phyloP scores from a whole-genome alignment of 2,888 invertebrate genomes.

The Platerodrilus igneus region DNA sequence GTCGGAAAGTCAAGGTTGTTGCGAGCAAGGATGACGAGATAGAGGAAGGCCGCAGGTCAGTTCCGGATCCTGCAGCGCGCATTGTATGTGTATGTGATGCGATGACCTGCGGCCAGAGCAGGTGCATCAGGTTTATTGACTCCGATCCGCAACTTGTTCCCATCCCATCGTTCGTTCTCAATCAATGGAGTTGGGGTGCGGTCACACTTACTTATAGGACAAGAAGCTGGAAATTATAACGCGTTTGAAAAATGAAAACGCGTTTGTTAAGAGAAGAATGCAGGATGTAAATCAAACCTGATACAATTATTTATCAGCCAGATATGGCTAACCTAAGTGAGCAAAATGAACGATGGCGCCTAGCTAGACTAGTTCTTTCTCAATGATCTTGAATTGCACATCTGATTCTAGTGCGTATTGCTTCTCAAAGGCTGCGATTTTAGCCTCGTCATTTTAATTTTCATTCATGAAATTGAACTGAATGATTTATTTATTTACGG shows the following conservation, averaged over 20 bases:
- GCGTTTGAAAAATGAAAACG: slow-evolving; percentile 46
- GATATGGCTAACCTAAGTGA: slow-evolving; percentile 43
- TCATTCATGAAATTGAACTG: slow-evolving; percentile 30
- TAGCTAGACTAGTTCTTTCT: too few relatives aligned
- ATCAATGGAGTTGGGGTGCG: slow-evolving; percentile 36
- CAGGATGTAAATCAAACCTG: slow-evolving; percentile 49
- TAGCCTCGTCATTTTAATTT: slow-evolving; percentile 29
- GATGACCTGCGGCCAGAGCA: slow-evolving; percentile 49
- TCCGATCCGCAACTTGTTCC: slow-evolving; percentile 40
- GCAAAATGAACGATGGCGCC: slow-evolving; percentile 42
- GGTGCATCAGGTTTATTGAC: slow-evolving; percentile 51
- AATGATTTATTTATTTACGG: too few relatives aligned
- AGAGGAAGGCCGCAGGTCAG: slow-evolving; percentile 29
- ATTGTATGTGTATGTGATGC: slow-evolving; percentile 35
- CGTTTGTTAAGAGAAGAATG: slow-evolving; percentile 47
- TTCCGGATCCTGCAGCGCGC: slow-evolving; percentile 33
- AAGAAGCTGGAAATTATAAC: slow-evolving; percentile 36
- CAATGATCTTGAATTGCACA: too few relatives aligned
- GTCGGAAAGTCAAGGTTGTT: too few relatives aligned
- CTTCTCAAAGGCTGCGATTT: slow-evolving; percentile 24
- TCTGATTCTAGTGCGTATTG: too few relatives aligned
- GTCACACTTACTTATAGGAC: slow-evolving; percentile 34
- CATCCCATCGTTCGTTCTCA: slow-evolving; percentile 35
- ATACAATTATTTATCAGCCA: slow-evolving; percentile 48
- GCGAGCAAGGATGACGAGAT: slow-evolving; percentile 15